A percentile compares a stretch with the other conserved stretches of the same genome.
Conservation (phyloP, 1,140 invertebrate species). For the Drosophila pseudoananassae region DNA sequence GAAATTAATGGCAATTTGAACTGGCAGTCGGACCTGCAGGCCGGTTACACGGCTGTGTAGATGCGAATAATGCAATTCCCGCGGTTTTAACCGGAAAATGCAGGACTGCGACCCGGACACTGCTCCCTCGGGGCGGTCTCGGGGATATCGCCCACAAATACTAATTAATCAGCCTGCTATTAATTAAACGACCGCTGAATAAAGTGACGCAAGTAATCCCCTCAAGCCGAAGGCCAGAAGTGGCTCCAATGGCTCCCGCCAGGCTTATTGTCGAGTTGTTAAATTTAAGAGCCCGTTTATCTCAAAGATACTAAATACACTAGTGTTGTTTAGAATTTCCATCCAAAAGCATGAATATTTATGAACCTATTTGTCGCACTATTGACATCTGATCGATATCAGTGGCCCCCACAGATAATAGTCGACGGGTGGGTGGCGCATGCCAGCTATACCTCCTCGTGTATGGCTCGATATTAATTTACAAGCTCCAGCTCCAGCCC, state of each 20-base stretch:
- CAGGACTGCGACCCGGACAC: slow-evolving; percentile 10
- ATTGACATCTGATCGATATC: slow-evolving; percentile 25
- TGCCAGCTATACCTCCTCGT: slow-evolving; percentile 7
- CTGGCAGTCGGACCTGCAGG: slow-evolving; percentile 14
- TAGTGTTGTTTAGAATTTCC: too few species aligned
- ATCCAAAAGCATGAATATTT: slow-evolving; percentile 19
- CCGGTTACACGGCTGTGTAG: slow-evolving; percentile 13
- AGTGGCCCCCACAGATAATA: slow-evolving; percentile 27
- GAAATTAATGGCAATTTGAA: slow-evolving; percentile 59
- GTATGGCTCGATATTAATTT: slow-evolving; percentile 22
- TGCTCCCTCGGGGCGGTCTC: slow-evolving; percentile 7
- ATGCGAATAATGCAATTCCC: slow-evolving; percentile 42
- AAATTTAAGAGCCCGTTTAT: too few species aligned
- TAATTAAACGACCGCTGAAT: slow-evolving; percentile 54
- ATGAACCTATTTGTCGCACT: slow-evolving; percentile 29
- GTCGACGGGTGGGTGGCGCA: slow-evolving; percentile 24
- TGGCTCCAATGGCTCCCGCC: slow-evolving; percentile 21
- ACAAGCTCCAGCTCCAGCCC: slow-evolving; percentile 6
- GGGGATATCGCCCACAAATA: slow-evolving; percentile 33
- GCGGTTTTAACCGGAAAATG: slow-evolving; percentile 32
- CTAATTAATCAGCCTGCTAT: slow-evolving; percentile 64
- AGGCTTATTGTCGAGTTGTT: slow-evolving; percentile 18
- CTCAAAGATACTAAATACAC: too few species aligned
- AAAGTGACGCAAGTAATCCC: slow-evolving; percentile 38
- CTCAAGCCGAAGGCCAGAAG: slow-evolving; percentile 18